Conservation (phyloP, 2,797 vertebrate genomes). For the Pseudochirops corinnae region DNA sequence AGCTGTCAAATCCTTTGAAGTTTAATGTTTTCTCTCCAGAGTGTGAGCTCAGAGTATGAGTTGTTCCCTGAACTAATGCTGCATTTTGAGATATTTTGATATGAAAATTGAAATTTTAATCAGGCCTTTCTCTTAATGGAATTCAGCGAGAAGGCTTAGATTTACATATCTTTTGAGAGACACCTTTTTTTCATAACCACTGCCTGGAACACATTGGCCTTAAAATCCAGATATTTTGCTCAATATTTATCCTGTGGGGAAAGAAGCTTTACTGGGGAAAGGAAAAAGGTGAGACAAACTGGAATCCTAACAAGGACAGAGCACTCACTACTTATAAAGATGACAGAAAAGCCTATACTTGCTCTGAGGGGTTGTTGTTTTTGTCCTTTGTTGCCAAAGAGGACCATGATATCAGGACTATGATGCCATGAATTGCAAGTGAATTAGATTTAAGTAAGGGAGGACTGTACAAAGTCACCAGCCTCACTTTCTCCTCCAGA, state of each 20-base stretch:
- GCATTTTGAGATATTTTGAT: background rate
- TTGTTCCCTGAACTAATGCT: background rate
- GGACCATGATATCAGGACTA: no score
- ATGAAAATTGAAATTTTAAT: background rate
- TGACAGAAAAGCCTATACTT: background rate
- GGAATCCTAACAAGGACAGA: background rate
- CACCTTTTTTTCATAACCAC: background rate
- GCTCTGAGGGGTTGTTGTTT: background rate
- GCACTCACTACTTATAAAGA: background rate
- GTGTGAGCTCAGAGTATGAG: background rate
- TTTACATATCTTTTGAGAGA: conserved; percentile 9
- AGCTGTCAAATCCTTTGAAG: background rate
- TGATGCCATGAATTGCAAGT: no score
- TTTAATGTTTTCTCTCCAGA: conserved; percentile 2
- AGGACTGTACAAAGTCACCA: no score
- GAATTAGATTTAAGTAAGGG: no score
- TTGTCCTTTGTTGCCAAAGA: no score
- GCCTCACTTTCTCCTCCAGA: no score
- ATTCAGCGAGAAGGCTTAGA: background rate
- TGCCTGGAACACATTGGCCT: background rate
- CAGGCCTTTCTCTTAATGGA: conserved; percentile 19
- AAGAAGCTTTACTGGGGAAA: background rate
- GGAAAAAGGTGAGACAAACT: background rate
- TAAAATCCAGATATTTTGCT: conserved; percentile 5
- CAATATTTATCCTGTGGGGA: background rate